A percentile compares a stretch with the other conserved stretches of the same genome.
Conservation (phyloP, 2,888 invertebrate genomes). For the Stenolophus ochropezus region DNA sequence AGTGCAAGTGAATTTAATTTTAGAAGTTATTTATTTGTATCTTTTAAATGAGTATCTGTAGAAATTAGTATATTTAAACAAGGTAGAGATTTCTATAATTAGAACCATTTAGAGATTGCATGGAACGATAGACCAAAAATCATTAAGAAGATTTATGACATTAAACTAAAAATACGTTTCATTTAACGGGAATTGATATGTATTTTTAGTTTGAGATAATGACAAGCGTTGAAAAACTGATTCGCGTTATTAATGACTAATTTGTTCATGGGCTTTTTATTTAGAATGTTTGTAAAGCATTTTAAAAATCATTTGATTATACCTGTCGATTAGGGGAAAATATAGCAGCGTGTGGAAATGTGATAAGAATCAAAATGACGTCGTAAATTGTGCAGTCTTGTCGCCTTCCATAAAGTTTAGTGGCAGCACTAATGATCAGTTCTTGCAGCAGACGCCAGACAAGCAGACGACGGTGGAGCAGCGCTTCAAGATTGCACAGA, state of each 20-base stretch:
- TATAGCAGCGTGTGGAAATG: slow-evolving; percentile 9
- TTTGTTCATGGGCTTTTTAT: not conserved
- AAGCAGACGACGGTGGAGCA: not conserved
- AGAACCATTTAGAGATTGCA: slow-evolving; percentile 9
- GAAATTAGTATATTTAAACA: not conserved
- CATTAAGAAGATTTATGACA: not conserved
- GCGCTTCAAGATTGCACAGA: not conserved
- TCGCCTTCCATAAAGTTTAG: slow-evolving; percentile 29
- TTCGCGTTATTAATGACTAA: too few relatives aligned
- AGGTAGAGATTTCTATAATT: slow-evolving; percentile 11
- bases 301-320: slow-evolving; percentile 1
- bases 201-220: slow-evolving; percentile 25
- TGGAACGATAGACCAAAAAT: not conserved
- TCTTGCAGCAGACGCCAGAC: slow-evolving; percentile 27
- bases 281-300: not conserved
- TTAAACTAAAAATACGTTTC: slow-evolving; percentile 7
- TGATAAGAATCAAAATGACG: slow-evolving; percentile 27
- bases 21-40: too few relatives aligned
- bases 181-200: not conserved
- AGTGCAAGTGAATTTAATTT: too few relatives aligned
- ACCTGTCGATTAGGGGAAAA: not conserved
- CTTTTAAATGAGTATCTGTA: not conserved
- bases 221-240: slow-evolving; percentile 9
- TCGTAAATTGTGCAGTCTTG: slow-evolving; percentile 24
- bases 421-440: slow-evolving; percentile 35